Percentiles rank a stretch among this genome's conserved stretches.
Conservation (phyloP, 1,140 invertebrate genomes). For the Heliconius hewitsoni region DNA sequence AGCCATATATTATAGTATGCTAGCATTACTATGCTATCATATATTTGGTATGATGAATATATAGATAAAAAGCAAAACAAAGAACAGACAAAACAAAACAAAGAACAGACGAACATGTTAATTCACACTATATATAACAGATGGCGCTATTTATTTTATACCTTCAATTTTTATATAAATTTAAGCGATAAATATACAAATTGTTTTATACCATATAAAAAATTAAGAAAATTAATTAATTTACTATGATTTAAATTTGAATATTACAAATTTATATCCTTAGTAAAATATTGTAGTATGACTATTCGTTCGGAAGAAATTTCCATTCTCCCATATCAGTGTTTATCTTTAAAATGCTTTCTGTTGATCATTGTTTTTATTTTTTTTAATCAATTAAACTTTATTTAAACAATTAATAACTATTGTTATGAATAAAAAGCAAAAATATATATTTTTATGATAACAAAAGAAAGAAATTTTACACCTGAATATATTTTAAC, state of each 20-base stretch:
- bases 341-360: constrained; percentile 11
- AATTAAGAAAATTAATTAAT: background rate
- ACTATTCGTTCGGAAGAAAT: background rate
- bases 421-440: background rate
- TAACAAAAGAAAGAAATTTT: background rate
- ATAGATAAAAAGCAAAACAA: too few relatives aligned
- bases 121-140: background rate
- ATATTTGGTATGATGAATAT: too few relatives aligned
- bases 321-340: constrained; percentile 7
- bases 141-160: background rate
- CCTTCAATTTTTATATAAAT: background rate
- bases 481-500: background rate
- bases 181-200: background rate
- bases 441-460: background rate
- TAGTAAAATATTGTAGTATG: background rate
- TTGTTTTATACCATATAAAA: background rate
- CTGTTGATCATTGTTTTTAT: background rate
- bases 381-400: background rate
- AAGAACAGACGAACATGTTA: background rate
- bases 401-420: background rate
- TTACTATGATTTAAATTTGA: background rate
- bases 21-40: too few relatives aligned
- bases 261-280: background rate
- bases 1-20: too few relatives aligned
- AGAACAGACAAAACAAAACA: too few relatives aligned